Evolutionary conservation across 2,797 vertebrate species (phyloP).

Genomic region (Tangara arthus): DNA sequence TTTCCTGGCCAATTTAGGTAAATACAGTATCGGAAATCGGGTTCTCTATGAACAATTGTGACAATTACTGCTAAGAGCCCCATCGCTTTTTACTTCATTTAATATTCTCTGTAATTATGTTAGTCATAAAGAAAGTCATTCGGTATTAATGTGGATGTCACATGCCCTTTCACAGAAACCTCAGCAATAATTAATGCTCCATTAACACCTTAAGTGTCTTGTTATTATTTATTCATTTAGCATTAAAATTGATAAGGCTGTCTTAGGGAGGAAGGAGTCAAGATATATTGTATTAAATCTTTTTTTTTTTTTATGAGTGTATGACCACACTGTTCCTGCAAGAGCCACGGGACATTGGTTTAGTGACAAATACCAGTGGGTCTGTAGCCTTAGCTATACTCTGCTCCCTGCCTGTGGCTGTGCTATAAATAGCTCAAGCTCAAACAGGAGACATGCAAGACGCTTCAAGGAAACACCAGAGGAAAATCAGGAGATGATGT

Average conservation of each 20-base stretch:
- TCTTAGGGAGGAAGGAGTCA: background rate
- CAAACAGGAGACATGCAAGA: background rate
- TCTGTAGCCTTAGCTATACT: background rate
- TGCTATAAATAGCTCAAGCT: slow-evolving; percentile 21
- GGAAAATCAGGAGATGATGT: background rate
- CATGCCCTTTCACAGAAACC: background rate
- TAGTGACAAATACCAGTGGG: background rate
- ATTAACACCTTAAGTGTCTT: slow-evolving; percentile 65
- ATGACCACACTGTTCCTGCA: background rate
- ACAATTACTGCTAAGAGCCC: slow-evolving; percentile 21
- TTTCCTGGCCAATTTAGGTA: slow-evolving; percentile 5
- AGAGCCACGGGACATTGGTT: background rate
- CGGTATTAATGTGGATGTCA: slow-evolving; percentile 6
- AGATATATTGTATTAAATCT: background rate
- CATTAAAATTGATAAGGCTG: slow-evolving; percentile 42
- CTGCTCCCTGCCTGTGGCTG: background rate
- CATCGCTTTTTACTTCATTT: slow-evolving; percentile 40
- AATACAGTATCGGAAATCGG: background rate
- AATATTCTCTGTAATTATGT: slow-evolving; percentile 47
- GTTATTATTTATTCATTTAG: slow-evolving; percentile 64
- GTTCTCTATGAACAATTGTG: background rate
- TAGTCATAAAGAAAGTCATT: slow-evolving; percentile 43
- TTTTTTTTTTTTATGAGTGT: background rate
- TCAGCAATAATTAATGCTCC: slow-evolving; percentile 66
- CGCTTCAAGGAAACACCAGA: background rate